Base-by-base conservation (phyloP, 2,888 invertebrate species). In the Globia sparganii region DNA sequence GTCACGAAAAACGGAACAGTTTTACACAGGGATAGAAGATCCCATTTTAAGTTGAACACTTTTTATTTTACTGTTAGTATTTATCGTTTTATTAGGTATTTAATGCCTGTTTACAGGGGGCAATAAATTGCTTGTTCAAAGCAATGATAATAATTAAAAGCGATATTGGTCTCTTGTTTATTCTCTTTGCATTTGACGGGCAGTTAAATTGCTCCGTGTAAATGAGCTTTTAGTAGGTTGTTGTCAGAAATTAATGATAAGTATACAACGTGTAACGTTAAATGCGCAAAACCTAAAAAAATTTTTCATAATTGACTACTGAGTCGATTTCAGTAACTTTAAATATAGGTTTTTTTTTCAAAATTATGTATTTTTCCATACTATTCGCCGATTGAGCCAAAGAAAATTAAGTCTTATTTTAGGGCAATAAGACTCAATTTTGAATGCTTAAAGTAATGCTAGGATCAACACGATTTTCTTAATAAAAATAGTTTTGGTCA, bases 61-160 rank as follows among this genome's bases (percentile, higher is more conserved):
- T 89, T 87, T 84, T 80, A 77, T 79, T 90, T 82, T 87, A 75
- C 77, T 89, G 93, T 92, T 92, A 91, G 92, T 93, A 89, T n/a
- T 69, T 34, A 3, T 53, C 34, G 43, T 61, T 72, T 34, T 28
- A n/a, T 37, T 28, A 0, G 6, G 31, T 73, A 71, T 70, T 70
- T 34, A 34, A 9, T 28, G 6, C 11, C 5, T 11, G 3, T 34
- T 74, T 34, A 28, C 18, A 72, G 8, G 3, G 25, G 15, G 28
- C 37, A 71, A 37, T 58, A 46, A 28, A n/a, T 61, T 75, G 9
- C 25, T 18, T 1, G 18, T 58, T 43, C 5, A 64, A 15, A 1
- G 31, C 58, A 72, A 73, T 43, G 43, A 43, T 43, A 43, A 43
- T 56, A 58, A 13, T 43, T 2, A 3, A 15, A 25, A 46, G 28